phyloP scores from a whole-genome alignment of 2,888 invertebrate genomes.

The Pimpla rufipes region DNA sequence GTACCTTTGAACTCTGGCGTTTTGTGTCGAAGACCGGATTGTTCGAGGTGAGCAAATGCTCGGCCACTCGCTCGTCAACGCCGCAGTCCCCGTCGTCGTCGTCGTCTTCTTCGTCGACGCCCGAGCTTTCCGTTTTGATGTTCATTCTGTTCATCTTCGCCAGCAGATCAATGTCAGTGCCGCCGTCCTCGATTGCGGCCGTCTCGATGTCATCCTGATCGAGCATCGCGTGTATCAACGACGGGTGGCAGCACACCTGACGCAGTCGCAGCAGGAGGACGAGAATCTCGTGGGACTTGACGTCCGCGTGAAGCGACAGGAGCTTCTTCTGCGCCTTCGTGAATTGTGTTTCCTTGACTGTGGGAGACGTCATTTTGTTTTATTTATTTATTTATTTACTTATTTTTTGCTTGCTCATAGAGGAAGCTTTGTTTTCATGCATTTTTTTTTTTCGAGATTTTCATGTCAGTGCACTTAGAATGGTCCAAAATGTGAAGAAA shows the following conservation, averaged over 20 bases:
- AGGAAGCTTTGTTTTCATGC: too few species aligned
- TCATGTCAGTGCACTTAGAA: too few species aligned
- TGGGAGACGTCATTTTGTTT: neutral
- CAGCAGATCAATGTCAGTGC: slow-evolving; percentile 87
- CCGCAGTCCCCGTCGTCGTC: slow-evolving; percentile 82
- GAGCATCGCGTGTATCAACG: slow-evolving; percentile 90
- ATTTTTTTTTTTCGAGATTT: too few species aligned
- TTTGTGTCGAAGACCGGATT: slow-evolving; percentile 90
- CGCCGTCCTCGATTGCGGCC: slow-evolving; percentile 84
- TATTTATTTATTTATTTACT: neutral
- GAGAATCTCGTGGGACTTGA: slow-evolving; percentile 89
- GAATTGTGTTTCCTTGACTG: slow-evolving; percentile 78
- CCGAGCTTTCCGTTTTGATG: slow-evolving; percentile 82
- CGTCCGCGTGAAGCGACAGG: slow-evolving; percentile 80
- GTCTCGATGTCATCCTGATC: slow-evolving; percentile 83
- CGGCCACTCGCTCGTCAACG: slow-evolving; percentile 87
- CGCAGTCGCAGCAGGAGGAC: slow-evolving; percentile 93
- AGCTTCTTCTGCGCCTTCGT: slow-evolving; percentile 81
- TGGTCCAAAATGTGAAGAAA: neutral
- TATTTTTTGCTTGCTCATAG: too few species aligned
- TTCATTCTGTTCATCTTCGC: slow-evolving; percentile 89
- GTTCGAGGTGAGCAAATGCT: slow-evolving; percentile 88
- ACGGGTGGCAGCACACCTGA: slow-evolving; percentile 96
- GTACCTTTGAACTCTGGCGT: slow-evolving; percentile 89
- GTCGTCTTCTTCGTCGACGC: slow-evolving; percentile 6